phyloP scores from a whole-genome alignment of 2,888 invertebrate species.

The Stenotaenia linearis region DNA sequence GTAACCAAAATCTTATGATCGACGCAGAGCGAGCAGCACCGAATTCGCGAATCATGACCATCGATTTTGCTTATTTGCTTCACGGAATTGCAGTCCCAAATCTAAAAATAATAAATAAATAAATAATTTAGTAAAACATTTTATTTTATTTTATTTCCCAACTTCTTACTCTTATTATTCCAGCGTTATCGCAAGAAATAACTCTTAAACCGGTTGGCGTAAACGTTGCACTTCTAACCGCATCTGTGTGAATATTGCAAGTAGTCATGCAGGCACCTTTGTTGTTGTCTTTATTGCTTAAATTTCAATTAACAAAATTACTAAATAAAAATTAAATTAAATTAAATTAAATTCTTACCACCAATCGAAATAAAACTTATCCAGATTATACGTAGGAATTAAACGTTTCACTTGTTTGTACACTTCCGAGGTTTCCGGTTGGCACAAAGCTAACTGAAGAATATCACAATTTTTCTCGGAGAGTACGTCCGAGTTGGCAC shows the following conservation, averaged over 20 bases:
- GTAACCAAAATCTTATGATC: background rate
- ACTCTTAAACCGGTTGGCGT: background rate
- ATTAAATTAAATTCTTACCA: background rate
- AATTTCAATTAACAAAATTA: background rate
- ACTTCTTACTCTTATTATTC: background rate
- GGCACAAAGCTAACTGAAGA: constrained; percentile 63
- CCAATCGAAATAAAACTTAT: background rate
- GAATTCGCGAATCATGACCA: background rate
- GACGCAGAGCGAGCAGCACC: background rate
- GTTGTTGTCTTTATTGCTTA: background rate
- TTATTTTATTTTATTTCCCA: background rate
- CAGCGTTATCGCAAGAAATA: background rate
- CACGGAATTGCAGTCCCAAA: background rate
- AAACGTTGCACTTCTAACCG: background rate
- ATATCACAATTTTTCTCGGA: constrained; percentile 57
- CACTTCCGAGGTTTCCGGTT: constrained; percentile 56
- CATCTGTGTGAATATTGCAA: background rate
- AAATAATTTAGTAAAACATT: background rate
- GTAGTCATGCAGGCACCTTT: background rate
- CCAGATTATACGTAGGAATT: background rate
- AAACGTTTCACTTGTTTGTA: constrained; percentile 47
- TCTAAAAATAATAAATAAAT: background rate
- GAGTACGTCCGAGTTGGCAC: constrained; percentile 58
- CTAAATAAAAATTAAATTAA: background rate
- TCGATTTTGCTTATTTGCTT: background rate